Evolutionary conservation across 2,888 invertebrate genomes (phyloP), one percentile per base, ranked within the genome.

Genomic region (Plagiodera versicolora): DNA sequence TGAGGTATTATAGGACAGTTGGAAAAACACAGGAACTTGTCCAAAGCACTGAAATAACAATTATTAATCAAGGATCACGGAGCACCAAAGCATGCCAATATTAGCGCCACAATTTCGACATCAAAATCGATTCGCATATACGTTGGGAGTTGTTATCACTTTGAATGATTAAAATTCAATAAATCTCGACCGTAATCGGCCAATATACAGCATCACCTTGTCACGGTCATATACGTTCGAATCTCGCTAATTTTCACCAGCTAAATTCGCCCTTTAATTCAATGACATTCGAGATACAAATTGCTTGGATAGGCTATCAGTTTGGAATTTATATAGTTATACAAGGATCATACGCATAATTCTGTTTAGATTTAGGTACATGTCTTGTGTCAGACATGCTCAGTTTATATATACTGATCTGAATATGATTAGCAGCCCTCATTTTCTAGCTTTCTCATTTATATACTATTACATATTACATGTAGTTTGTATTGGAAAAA

Each of bases 191-290:
- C 32, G 32, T 32, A 32, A 32, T 32, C 32, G 32, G 32, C 32
- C 32, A 32, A 28, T 32, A 32, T 9, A 32, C 32, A 32, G 11
- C 32, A 32, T 11, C 32, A 32, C 32, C 32, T 11, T 32, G 32
- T 32, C 32, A 32, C 10, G 8, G 32, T 11, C 32, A 32, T 51
- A 59, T 59, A 54, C 50, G 54, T 59, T 59, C 18, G 57, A 58
- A 58, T 45, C 49, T 50, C 46, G 35, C 46, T 50, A 46, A 58
- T 58, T 51, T 51, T 51, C 50, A 46, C 45, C 45, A 44, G 51
- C 49, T 16, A 45, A 51, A 58, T 58, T 39, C 53, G 17, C 39
- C 19, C 50, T 48, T 45, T 44, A 30, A 24, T 32, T 32, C 32
- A 11, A 32, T 24, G 24, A 6, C 6, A 24, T 24, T 24, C 24